Conservation (phyloP, 2,888 invertebrate species). For the Patella ulyssiponensis region DNA sequence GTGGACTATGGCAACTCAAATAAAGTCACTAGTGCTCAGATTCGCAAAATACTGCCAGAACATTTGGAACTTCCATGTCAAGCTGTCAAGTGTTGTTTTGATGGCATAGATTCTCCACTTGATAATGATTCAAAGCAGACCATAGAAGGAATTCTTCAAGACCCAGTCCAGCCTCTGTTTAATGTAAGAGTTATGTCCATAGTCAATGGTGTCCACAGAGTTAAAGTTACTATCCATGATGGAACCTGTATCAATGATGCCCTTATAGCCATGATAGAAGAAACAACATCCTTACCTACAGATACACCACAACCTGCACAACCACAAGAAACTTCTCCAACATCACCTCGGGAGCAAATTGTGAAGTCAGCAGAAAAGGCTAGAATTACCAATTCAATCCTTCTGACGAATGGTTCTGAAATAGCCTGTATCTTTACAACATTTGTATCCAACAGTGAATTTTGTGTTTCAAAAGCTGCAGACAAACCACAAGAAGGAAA, state of each 20-base stretch:
- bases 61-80: constrained; percentile 45
- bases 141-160: background rate
- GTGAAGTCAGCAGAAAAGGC: too few species aligned
- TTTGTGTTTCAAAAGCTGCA: background rate
- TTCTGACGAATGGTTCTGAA: background rate
- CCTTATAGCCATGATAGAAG: background rate
- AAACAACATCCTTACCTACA: too few species aligned
- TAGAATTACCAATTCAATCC: too few species aligned
- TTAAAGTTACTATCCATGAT: background rate
- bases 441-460: background rate
- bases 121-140: constrained; percentile 6
- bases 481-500: background rate
- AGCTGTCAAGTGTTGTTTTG: constrained; percentile 51
- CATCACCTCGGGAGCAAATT: too few species aligned
- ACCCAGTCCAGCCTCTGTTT: background rate
- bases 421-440: background rate
- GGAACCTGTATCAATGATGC: background rate
- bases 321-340: too few species aligned
- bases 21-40: constrained; percentile 26
- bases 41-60: constrained; percentile 41
- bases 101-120: constrained; percentile 33
- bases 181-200: background rate
- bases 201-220: background rate
- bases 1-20: constrained; percentile 66
- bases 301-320: too few species aligned